These are phyloP conservation scores for Trachops cirrhosus DNA, from an alignment of 2,797 vertebrate species.

Conservation along the genomic window DNA sequence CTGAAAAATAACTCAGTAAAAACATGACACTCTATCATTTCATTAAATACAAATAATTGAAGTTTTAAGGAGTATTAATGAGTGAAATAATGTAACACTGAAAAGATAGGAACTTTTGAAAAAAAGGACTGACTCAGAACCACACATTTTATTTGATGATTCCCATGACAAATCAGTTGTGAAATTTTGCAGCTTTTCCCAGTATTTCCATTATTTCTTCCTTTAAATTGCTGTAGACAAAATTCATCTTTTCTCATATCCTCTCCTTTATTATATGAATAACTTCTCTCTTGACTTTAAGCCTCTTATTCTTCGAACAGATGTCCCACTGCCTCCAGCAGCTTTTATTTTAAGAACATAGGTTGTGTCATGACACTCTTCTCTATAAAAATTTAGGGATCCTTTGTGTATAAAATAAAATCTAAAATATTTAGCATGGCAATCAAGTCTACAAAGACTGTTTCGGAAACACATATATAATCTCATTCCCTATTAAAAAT, in stretches of 20 bases:
- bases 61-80: neutral
- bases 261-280: neutral
- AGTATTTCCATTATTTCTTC: conserved; percentile 45
- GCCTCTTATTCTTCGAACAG: neutral
- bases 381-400: neutral
- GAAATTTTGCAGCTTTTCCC: conserved; percentile 22
- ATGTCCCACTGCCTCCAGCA: neutral
- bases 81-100: neutral
- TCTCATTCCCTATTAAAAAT: neutral
- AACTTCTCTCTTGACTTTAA: neutral
- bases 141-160: conserved; percentile 35
- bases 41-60: conserved; percentile 10
- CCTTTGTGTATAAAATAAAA: neutral
- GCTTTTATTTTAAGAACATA: conserved; percentile 28
- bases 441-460: conserved; percentile 21
- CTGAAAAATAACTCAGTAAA: conserved; percentile 23
- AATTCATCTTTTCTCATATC: neutral
- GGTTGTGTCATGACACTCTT: neutral
- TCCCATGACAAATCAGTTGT: conserved; percentile 1
- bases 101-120: neutral
- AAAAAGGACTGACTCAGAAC: neutral
- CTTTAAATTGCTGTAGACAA: neutral
- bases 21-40: neutral
- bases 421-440: neutral
- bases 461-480: neutral